Base-by-base conservation (phyloP, 2,888 invertebrate species). In the Drosophila subquinaria region DNA sequence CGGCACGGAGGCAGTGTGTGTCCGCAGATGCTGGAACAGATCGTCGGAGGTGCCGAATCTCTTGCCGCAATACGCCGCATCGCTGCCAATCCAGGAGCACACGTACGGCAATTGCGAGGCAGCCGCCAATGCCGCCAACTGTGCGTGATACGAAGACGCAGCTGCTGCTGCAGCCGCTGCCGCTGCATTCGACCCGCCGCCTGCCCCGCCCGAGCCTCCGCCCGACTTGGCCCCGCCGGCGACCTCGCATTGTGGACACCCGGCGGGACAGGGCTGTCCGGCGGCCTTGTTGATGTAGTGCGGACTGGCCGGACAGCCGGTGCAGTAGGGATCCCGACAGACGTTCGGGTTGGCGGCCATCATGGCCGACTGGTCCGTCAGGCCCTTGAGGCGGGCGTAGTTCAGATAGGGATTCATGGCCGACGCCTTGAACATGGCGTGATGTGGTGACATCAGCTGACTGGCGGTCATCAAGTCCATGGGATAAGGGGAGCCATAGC, bases 241-340 rank as follows among this genome's bases (percentile, higher is more conserved):
- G 0, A 69, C 78, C 92, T 97, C 97, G 92, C 98, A 98, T 91
- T 98, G 97, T 11, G 96, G 94, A 91, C 98, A 98, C 0, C 97
- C 97, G 2, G 97, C 96, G 0, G 97, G 97, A 90, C 97, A 98
- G 5, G 95, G 94, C 8, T 94, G 94, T 5, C 94, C 94, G 73
- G 95, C 94, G 1, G 93, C 93, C 33, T 94, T 93, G 62, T 93
- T 93, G 79, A 96, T 94, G 85, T 96, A 94, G 92, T 97, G 96
- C 66, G 97, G 96, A 93, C 96, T 97, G 71, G 97, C 94, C 79
- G 97, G 97, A 92, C 98, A 98, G 60, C 97, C 97, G 0, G 97
- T 97, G 92, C 98, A 98, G 91, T 97, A 98, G 1, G 98, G 98
- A 93, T 98, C 98, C 67, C 98, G 94, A 92, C 98, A 98, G 38